Percentiles rank a stretch among this genome's conserved stretches.
phyloP scores from a whole-genome alignment of 2,113 vertebrate species.

The Hippocampus mohnikei region DNA sequence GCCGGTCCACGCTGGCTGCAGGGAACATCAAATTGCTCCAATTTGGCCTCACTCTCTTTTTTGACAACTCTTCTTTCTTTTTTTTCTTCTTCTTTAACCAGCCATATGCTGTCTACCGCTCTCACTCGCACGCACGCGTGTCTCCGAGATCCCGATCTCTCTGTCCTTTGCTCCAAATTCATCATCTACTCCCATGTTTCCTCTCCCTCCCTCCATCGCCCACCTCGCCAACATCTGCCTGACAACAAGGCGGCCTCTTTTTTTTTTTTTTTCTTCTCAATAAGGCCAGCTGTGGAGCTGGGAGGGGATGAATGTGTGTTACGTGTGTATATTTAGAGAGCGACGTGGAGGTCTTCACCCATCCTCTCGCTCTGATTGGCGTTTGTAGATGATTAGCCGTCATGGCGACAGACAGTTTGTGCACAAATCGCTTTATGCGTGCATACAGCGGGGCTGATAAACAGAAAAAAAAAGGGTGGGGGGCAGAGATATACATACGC shows the following conservation, averaged over 20 bases:
- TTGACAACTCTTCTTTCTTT: neutral
- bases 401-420: conserved; percentile 43
- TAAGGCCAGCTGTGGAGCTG: conserved; percentile 33
- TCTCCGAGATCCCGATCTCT: conserved; percentile 42
- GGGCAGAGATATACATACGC: neutral
- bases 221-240: conserved; percentile 66
- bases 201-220: conserved; percentile 39
- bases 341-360: conserved; percentile 7
- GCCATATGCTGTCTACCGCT: conserved; percentile 5
- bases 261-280: conserved; percentile 28
- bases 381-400: conserved; percentile 44
- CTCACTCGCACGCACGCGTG: conserved; percentile 8
- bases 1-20: conserved; percentile 31
- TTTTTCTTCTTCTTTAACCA: neutral
- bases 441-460: conserved; percentile 44
- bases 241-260: conserved; percentile 68
- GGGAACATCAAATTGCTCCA: conserved; percentile 26
- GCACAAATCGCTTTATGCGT: conserved; percentile 41
- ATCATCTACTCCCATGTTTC: conserved; percentile 39
- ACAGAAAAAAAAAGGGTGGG: neutral
- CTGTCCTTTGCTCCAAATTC: conserved; percentile 40
- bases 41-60: conserved; percentile 13
- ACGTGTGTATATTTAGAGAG: conserved; percentile 7
- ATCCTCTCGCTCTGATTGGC: conserved; percentile 25
- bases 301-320: conserved; percentile 17